These are phyloP conservation scores for Omphaloscelis lunosa DNA, from an alignment of 2,888 invertebrate genomes.

Conservation along the genomic window DNA sequence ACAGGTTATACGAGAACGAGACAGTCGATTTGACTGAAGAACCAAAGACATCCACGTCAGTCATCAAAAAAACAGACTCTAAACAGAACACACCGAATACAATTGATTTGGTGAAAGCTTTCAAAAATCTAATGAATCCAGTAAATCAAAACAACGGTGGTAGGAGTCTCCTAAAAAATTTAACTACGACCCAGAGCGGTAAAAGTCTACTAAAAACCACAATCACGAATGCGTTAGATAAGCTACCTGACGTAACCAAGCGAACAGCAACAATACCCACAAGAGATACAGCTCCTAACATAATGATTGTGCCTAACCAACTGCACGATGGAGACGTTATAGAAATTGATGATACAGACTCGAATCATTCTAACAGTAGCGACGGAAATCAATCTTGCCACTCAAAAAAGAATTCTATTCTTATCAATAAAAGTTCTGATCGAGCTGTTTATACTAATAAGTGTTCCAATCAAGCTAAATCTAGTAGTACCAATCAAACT, in stretches of 20 bases:
- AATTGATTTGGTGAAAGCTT: slow-evolving; percentile 1
- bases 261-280: no score
- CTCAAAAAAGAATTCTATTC: not conserved
- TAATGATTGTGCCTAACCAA: not conserved
- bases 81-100: not conserved
- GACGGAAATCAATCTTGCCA: not conserved
- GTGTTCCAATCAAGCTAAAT: not conserved
- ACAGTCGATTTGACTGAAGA: slow-evolving; percentile 32
- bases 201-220: not conserved
- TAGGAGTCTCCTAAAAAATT: not conserved
- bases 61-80: not conserved
- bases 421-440: not conserved
- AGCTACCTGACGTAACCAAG: no score
- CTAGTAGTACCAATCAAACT: not conserved
- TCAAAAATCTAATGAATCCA: not conserved
- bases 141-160: not conserved
- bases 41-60: not conserved
- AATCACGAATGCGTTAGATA: not conserved
- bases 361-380: not conserved
- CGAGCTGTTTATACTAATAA: not conserved
- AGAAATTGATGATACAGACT: slow-evolving; percentile 40
- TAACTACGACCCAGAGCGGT: not conserved
- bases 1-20: not conserved
- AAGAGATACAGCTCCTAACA: not conserved
- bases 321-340: slow-evolving; percentile 31